These are phyloP conservation scores for Enteromius afrohamiltoni DNA, from an alignment of 2,797 vertebrate species.

Conservation along the genomic window DNA sequence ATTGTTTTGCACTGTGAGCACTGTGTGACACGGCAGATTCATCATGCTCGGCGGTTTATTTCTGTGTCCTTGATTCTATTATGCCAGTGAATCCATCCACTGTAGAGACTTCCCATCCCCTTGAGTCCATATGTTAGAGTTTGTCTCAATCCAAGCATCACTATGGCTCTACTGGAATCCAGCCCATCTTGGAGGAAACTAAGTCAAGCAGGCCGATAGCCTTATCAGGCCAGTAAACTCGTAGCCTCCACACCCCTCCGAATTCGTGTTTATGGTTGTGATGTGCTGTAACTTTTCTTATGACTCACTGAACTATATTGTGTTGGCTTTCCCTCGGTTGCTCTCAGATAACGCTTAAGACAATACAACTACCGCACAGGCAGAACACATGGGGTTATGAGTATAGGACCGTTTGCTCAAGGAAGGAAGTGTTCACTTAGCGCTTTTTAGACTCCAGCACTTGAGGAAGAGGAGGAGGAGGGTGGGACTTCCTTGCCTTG, in stretches of 20 bases:
- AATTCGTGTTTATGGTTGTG: constrained; percentile 48
- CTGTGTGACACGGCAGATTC: constrained; percentile 30
- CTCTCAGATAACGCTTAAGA: constrained; percentile 55
- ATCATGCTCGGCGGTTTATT: constrained; percentile 42
- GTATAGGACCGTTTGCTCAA: constrained; percentile 41
- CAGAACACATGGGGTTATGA: constrained; percentile 45
- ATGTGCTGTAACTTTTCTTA: constrained; percentile 44
- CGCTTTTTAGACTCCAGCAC: constrained; percentile 42
- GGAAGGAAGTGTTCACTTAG: constrained; percentile 59
- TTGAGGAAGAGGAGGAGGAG: constrained; percentile 60
- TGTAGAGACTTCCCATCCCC: constrained; percentile 24
- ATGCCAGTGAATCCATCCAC: constrained; percentile 27
- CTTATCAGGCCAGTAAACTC: constrained; percentile 42
- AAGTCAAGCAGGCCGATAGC: constrained; percentile 20
- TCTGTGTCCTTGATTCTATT: constrained; percentile 38
- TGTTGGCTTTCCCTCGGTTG: constrained; percentile 52
- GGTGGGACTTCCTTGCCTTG: constrained; percentile 64
- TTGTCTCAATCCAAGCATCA: constrained; percentile 47
- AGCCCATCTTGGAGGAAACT: constrained; percentile 35
- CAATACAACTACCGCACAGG: constrained; percentile 44
- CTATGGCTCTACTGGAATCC: constrained; percentile 18
- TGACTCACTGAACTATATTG: constrained; percentile 58
- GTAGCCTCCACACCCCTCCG: constrained; percentile 7
- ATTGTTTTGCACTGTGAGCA: constrained; percentile 43
- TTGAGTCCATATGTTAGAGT: constrained; percentile 32